phyloP scores from a whole-genome alignment of 2,797 vertebrate species.

The Corythornis leucogaster region DNA sequence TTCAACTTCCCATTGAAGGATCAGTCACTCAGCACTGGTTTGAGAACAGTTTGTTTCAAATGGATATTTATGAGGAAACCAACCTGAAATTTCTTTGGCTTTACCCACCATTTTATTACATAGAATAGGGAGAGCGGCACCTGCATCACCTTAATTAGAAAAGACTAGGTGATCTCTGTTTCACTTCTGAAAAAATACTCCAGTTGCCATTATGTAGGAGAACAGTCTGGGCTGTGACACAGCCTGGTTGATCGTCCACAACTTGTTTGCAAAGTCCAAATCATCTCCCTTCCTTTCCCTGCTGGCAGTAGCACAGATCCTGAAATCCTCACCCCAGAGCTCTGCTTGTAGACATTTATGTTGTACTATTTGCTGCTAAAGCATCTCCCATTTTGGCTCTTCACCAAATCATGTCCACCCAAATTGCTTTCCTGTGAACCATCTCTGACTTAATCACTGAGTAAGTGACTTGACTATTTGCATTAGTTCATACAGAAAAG shows the following conservation, averaged over 20 bases:
- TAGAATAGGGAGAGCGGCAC: neutral
- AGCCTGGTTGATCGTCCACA: neutral
- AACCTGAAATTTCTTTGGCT: neutral
- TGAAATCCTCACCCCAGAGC: neutral
- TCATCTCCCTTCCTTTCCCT: neutral
- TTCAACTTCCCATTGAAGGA: neutral
- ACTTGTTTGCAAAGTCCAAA: neutral
- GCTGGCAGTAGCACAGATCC: fast-evolving
- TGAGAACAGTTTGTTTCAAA: neutral
- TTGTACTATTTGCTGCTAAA: neutral
- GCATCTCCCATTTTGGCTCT: neutral
- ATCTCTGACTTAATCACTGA: neutral
- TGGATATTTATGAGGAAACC: neutral
- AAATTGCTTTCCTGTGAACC: neutral
- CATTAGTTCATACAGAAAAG: neutral
- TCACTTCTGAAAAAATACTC: neutral
- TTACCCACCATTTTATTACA: fast-evolving
- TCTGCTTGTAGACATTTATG: neutral
- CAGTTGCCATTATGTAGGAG: neutral
- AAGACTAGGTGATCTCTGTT: neutral
- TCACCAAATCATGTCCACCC: neutral
- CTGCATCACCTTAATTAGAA: neutral
- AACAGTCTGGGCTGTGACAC: neutral
- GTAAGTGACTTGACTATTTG: neutral
- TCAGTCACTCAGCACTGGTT: neutral